Conservation (phyloP, 2,113 vertebrate genomes). For the Leucoraja erinaceus region DNA sequence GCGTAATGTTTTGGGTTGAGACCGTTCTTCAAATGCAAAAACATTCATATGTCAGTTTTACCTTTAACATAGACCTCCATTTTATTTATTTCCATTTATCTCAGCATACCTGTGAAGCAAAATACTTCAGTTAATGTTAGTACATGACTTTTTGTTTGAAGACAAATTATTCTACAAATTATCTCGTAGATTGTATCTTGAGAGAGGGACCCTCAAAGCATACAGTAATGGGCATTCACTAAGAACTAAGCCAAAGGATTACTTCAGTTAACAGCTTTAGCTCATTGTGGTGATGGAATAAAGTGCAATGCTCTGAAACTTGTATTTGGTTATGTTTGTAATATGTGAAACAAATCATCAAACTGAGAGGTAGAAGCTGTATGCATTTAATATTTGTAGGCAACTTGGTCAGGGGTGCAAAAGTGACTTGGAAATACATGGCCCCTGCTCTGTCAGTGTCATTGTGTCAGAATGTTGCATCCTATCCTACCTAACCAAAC, state of each 20-base stretch:
- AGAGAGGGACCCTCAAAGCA: not conserved
- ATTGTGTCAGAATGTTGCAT: not conserved
- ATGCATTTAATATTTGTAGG: not conserved
- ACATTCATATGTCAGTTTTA: not conserved
- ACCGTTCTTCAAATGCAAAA: no score
- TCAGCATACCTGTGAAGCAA: no score
- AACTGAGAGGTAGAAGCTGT: not conserved
- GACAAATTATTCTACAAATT: slow-evolving; percentile 1
- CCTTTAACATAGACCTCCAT: not conserved
- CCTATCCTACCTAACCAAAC: not conserved
- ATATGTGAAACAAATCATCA: not conserved
- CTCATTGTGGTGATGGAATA: not conserved
- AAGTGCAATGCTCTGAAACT: not conserved
- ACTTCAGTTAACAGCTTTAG: not conserved
- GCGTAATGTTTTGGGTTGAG: no score
- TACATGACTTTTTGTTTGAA: not conserved
- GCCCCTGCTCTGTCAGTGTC: not conserved
- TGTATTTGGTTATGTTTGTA: not conserved
- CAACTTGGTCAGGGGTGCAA: not conserved
- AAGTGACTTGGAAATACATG: not conserved
- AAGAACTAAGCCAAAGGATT: not conserved
- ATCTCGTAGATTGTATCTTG: not conserved
- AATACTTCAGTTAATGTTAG: not conserved
- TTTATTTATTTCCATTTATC: not conserved
- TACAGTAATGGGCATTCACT: not conserved